phyloP scores from a whole-genome alignment of 2,888 invertebrate species.

The Pammene fasciana region DNA sequence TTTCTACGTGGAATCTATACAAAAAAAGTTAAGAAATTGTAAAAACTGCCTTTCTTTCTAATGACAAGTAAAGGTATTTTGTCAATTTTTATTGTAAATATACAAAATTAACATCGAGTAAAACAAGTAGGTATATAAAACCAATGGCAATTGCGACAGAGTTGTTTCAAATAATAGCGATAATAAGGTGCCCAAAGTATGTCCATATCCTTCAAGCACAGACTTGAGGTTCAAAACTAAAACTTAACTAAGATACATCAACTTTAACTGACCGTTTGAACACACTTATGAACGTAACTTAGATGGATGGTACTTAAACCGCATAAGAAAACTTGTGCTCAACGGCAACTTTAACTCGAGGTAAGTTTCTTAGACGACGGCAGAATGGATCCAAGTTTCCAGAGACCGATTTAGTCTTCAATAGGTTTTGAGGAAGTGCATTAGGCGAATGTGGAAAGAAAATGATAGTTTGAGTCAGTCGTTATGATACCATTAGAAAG shows the following conservation, averaged over 20 bases:
- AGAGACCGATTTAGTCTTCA: constrained; percentile 38
- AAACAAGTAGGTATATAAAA: no score
- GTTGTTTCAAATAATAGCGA: no score
- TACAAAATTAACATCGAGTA: no score
- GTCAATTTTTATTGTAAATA: no score
- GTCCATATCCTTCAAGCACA: not conserved
- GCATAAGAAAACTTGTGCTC: constrained; percentile 29
- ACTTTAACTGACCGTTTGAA: constrained; percentile 47
- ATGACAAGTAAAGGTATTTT: no score
- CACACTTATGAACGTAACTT: constrained; percentile 51
- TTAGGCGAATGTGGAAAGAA: constrained; percentile 34
- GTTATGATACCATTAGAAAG: constrained; percentile 24
- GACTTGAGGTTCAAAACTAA: constrained; percentile 42
- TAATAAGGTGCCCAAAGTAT: not conserved
- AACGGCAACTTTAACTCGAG: constrained; percentile 23
- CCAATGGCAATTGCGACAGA: no score
- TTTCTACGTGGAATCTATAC: no score
- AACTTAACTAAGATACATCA: constrained; percentile 39
- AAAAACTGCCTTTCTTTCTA: no score
- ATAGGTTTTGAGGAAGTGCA: constrained; percentile 32
- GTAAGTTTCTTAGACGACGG: constrained; percentile 28
- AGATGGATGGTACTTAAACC: constrained; percentile 38
- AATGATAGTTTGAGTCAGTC: constrained; percentile 32
- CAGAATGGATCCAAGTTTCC: constrained; percentile 33
- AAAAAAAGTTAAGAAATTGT: no score